Evolutionary conservation across 2,888 invertebrate species (phyloP).

Genomic region (Sphaerophoria taeniata): DNA sequence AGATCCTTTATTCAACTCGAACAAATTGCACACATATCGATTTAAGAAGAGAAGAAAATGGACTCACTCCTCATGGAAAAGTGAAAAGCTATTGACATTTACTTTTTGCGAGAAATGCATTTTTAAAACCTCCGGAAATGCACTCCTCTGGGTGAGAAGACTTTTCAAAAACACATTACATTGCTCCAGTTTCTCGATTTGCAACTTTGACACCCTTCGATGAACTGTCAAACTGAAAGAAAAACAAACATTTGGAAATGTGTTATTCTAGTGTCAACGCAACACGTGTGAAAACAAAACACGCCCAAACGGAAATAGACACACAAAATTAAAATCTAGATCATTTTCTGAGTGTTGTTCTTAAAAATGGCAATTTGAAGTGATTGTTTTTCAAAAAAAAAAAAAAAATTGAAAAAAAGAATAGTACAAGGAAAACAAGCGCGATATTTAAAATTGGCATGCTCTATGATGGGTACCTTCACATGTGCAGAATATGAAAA

Average conservation of each 20-base stretch:
- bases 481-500: too few species aligned
- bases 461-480: too few species aligned
- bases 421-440: too few species aligned
- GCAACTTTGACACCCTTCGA: constrained; percentile 72
- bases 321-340: constrained; percentile 50
- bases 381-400: constrained; percentile 56
- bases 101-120: not conserved
- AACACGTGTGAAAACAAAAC: constrained; percentile 61
- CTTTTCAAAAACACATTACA: constrained; percentile 2
- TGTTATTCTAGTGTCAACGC: constrained; percentile 59
- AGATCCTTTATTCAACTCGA: constrained; percentile 52
- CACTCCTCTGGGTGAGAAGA: not conserved
- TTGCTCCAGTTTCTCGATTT: constrained; percentile 62
- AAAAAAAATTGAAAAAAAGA: not conserved
- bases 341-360: constrained; percentile 66
- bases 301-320: not conserved
- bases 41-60: not conserved
- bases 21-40: constrained; percentile 25
- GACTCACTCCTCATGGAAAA: not conserved
- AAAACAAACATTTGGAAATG: constrained; percentile 61
- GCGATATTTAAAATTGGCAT: too few species aligned
- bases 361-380: constrained; percentile 59
- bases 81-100: not conserved
- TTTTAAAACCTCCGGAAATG: not conserved
- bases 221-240: constrained; percentile 57